Evolutionary conservation across 2,888 invertebrate species (phyloP).

Genomic region (Stegana nigrithorax): DNA sequence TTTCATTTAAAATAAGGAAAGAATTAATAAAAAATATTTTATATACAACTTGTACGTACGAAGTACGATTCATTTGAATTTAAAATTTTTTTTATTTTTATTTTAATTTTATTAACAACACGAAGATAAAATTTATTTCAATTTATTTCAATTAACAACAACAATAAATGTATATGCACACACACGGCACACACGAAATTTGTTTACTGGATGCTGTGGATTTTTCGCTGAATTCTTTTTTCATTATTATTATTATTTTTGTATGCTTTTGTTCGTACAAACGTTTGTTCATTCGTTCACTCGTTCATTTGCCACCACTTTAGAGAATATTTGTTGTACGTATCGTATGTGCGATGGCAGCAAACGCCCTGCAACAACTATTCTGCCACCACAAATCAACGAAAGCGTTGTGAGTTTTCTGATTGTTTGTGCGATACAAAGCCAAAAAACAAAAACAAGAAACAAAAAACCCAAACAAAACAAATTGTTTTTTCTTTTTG

Average conservation of each 20-base stretch:
- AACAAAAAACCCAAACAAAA: background rate
- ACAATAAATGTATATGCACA: constrained; percentile 19
- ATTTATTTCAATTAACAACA: constrained; percentile 67
- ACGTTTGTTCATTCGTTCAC: constrained; percentile 11
- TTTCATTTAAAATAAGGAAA: no score
- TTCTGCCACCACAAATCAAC: constrained; percentile 50
- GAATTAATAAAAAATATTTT: no score
- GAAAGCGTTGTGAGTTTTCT: background rate
- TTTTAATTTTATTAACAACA: constrained; percentile 61
- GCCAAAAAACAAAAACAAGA: background rate
- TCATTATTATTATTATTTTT: background rate
- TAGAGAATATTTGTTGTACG: background rate
- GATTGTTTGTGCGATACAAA: background rate
- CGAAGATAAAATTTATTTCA: constrained; percentile 63
- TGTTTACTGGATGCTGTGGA: constrained; percentile 23
- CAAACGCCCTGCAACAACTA: constrained; percentile 64
- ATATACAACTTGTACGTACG: no score
- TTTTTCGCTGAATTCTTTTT: constrained; percentile 14
- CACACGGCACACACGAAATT: constrained; percentile 24
- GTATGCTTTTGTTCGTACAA: background rate
- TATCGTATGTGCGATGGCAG: constrained; percentile 45
- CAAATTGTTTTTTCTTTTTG: background rate
- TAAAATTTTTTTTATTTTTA: constrained; percentile 25
- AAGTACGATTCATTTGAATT: no score
- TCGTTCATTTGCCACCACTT: constrained; percentile 9